phyloP scores from a whole-genome alignment of 1,140 invertebrate genomes.

The Monomorium pharaonis region DNA sequence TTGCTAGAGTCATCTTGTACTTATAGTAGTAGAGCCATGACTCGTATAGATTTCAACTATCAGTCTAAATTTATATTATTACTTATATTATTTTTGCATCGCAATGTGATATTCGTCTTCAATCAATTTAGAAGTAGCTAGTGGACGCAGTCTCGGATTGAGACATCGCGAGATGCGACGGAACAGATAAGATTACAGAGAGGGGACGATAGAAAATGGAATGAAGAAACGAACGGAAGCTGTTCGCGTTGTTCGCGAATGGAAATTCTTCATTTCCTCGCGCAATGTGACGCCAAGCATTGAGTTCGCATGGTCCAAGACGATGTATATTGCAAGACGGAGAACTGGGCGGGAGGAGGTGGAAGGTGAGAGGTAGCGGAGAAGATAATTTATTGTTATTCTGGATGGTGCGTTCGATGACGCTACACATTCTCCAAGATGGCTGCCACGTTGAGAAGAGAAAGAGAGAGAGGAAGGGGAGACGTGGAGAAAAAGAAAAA shows the following conservation, averaged over 20 bases:
- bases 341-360: slow-evolving; percentile 17
- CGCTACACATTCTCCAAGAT: slow-evolving; percentile 73
- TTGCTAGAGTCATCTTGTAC: no score
- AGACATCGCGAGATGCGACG: slow-evolving; percentile 16
- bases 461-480: not conserved
- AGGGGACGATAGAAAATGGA: not conserved
- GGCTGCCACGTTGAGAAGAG: slow-evolving; percentile 51
- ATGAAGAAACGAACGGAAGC: slow-evolving; percentile 8
- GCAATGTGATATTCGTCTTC: not conserved
- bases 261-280: slow-evolving; percentile 31
- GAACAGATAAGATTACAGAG: not conserved
- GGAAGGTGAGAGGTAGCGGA: slow-evolving; percentile 61
- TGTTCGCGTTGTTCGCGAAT: not conserved
- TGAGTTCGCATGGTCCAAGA: not conserved
- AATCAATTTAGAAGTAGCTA: not conserved
- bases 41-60: no score
- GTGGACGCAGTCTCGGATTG: not conserved
- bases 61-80: slow-evolving; percentile 9
- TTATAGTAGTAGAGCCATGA: no score
- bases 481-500: not conserved
- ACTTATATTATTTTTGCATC: no score
- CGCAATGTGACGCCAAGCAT: not conserved
- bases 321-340: not conserved
- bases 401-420: slow-evolving; percentile 72
- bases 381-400: slow-evolving; percentile 76